phyloP scores from a whole-genome alignment of 1,140 invertebrate genomes.

The Microplitis demolitor region DNA sequence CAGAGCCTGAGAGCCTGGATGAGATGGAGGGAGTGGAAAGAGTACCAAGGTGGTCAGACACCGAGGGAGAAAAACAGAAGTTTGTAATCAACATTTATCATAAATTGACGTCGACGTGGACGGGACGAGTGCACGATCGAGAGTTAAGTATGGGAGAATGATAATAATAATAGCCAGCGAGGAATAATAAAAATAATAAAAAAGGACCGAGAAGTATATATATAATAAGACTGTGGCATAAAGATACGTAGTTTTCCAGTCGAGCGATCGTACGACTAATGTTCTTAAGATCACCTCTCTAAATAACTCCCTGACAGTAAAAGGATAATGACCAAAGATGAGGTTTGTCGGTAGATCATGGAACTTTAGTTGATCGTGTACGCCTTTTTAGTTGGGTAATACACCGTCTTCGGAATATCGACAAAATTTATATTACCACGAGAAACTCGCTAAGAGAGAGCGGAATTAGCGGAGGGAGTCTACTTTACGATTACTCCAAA shows the following conservation, averaged over 20 bases:
- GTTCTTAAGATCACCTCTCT: constrained; percentile 40
- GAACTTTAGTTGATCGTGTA: constrained; percentile 22
- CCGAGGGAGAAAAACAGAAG: neutral
- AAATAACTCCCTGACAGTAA: constrained; percentile 48
- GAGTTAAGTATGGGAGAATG: neutral
- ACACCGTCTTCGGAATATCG: constrained; percentile 8
- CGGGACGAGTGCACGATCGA: neutral
- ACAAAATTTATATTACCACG: constrained; percentile 21
- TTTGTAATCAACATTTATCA: constrained; percentile 5
- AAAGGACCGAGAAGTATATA: neutral
- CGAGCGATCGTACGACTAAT: constrained; percentile 41
- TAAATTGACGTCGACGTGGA: neutral
- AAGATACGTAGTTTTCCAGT: constrained; percentile 44
- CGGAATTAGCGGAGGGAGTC: too few species aligned
- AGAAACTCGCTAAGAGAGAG: neutral
- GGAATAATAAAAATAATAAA: neutral
- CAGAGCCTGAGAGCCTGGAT: neutral
- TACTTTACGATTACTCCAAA: too few species aligned
- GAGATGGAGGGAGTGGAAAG: neutral
- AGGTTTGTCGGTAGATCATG: constrained; percentile 27
- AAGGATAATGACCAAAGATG: constrained; percentile 49
- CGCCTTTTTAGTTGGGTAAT: constrained; percentile 3
- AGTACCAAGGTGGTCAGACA: neutral
- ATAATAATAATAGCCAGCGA: too few species aligned
- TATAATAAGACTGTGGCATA: neutral